Conservation (phyloP, 2,888 invertebrate genomes). For the Blomia tropicalis region DNA sequence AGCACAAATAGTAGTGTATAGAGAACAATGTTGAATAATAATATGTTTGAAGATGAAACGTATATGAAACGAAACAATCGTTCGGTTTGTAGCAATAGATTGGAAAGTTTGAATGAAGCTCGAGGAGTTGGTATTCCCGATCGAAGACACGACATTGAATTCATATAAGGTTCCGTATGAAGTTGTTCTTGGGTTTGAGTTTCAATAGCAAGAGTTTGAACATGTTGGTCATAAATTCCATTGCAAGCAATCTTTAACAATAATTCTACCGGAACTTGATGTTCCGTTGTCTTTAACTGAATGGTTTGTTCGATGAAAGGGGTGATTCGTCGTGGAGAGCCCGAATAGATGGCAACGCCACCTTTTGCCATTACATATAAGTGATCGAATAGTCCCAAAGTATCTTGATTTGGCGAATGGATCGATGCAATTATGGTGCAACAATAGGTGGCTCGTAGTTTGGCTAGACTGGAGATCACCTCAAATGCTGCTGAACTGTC, state of each 20-base stretch:
- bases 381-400: neutral
- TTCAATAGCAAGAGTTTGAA: neutral
- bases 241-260: neutral
- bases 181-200: neutral
- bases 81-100: neutral
- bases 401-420: neutral
- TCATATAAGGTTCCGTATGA: neutral
- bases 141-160: neutral
- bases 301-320: neutral
- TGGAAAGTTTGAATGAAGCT: neutral
- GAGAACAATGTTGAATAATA: neutral
- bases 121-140: neutral
- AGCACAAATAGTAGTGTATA: neutral
- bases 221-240: neutral
- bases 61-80: neutral
- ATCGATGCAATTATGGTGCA: neutral
- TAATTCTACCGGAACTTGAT: neutral
- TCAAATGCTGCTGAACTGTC: neutral
- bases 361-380: slow-evolving; percentile 1
- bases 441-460: neutral
- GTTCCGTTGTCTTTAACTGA: neutral
- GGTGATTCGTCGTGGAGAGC: neutral
- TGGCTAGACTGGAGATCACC: neutral
- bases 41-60: neutral
- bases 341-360: slow-evolving; percentile 10